These are phyloP conservation scores for Cynocephalus volans DNA, from an alignment of 2,113 vertebrate genomes.

Conservation along the genomic window DNA sequence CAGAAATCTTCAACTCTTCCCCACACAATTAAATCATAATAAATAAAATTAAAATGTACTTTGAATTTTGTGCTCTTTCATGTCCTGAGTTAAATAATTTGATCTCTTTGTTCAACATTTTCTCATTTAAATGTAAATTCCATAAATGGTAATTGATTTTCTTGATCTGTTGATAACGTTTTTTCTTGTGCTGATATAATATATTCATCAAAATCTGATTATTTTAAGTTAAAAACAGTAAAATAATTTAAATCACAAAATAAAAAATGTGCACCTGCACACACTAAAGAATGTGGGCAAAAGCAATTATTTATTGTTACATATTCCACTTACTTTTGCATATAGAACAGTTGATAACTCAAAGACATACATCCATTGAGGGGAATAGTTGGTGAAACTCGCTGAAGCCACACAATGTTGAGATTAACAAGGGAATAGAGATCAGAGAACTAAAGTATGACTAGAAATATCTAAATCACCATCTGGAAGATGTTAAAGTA, in stretches of 20 bases:
- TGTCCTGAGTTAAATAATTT: not conserved
- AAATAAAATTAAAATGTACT: conserved; percentile 11
- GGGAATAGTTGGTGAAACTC: not conserved
- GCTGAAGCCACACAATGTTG: not conserved
- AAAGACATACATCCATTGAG: not conserved
- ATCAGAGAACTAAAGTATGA: not conserved
- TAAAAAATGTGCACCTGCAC: not conserved
- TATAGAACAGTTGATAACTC: not conserved
- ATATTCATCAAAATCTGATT: not conserved
- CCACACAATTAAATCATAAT: not conserved
- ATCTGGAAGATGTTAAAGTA: not conserved
- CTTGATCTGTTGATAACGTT: not conserved
- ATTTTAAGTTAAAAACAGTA: not conserved
- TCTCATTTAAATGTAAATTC: not conserved
- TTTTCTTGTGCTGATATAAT: not conserved
- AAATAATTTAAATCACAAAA: not conserved
- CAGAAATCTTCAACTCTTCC: not conserved
- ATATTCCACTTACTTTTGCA: not conserved
- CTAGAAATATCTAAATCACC: not conserved
- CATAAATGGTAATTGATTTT: not conserved
- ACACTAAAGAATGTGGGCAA: not conserved
- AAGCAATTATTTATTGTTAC: not conserved
- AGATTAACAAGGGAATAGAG: not conserved
- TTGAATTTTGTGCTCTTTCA: not conserved
- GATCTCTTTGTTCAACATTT: conserved; percentile 5